Percentiles rank a stretch among this genome's conserved stretches.
These are phyloP conservation scores for Oscheius sp. DNA, from an alignment of 2,888 invertebrate species.

Conservation along the genomic window DNA sequence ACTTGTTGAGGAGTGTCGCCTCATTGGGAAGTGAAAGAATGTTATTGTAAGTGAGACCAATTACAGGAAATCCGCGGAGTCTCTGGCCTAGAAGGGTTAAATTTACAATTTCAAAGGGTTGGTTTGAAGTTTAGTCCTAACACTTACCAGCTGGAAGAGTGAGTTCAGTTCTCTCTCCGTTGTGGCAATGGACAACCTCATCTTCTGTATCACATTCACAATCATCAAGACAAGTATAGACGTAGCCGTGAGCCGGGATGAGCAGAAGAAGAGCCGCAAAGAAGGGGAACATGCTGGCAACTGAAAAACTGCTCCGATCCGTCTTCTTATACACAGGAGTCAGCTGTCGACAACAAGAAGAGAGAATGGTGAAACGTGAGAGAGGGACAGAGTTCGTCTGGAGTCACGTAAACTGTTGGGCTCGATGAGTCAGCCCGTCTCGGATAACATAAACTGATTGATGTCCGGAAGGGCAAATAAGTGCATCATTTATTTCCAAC, in stretches of 20 bases:
- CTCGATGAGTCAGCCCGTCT: not conserved
- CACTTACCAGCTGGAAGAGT: slow-evolving; percentile 46
- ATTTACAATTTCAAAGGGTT: too few relatives aligned
- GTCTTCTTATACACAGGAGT: slow-evolving; percentile 25
- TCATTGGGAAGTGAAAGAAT: slow-evolving; percentile 57
- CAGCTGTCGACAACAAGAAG: slow-evolving; percentile 21
- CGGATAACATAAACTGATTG: not conserved
- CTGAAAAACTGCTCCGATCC: not conserved
- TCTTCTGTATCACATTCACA: slow-evolving; percentile 66
- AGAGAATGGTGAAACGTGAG: slow-evolving; percentile 19
- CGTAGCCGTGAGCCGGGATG: slow-evolving; percentile 35
- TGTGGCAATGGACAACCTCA: slow-evolving; percentile 65
- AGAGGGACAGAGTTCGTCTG: slow-evolving; percentile 13
- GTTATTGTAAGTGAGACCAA: slow-evolving; percentile 61
- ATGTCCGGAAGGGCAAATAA: not conserved
- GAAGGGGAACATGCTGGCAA: slow-evolving; percentile 3
- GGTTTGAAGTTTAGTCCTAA: too few relatives aligned
- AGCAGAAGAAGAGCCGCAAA: not conserved
- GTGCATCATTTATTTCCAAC: slow-evolving; percentile 13
- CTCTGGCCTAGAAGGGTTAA: slow-evolving; percentile 44
- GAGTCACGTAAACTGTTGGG: not conserved
- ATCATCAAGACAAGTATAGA: slow-evolving; percentile 60
- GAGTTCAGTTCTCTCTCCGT: slow-evolving; percentile 52
- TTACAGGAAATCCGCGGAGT: slow-evolving; percentile 61
- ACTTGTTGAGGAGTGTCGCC: slow-evolving; percentile 56